Evolutionary conservation across 2,888 invertebrate species (phyloP), one percentile per base, ranked within the genome.

Genomic region (Ptychoptera contaminata): DNA sequence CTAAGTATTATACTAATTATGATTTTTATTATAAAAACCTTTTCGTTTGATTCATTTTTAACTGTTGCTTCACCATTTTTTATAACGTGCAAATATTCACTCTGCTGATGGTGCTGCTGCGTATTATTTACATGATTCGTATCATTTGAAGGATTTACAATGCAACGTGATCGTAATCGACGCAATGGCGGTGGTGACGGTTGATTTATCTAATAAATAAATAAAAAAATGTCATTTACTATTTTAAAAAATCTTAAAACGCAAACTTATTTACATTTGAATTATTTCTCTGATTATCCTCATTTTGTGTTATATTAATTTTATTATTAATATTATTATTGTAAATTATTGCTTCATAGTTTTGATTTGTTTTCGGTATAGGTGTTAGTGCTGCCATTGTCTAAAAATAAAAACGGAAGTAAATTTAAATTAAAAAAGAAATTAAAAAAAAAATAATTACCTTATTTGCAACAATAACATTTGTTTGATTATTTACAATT

Each of bases 391-490:
- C 41, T 16, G 37, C 39, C 35, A 47, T 32, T 32, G 46, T 46
- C 40, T 48, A 23, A 16, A 40, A 42, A 30, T 11, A 34, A 8
- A 16, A 7, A 42, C 38, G 9, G 2, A 37, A 16, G 5, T 12
- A 14, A 5, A 12, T 36, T 36, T 14, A 5, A 35, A 35, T 35
- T n/a, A 5, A 11, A 11, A 5, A 12, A 12, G 36, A 36, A 36
- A 36, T 14, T 5, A 12, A 14, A 12, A 14, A 14, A 12, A 11
- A 5, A 4, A 36, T 2, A 36, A 14, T 23, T 31, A 51, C 51
- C 47, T 51, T 51, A 44, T 49, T 50, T 12, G 48, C 46, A 39
- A 49, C 49, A 44, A 51, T 50, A 15, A 51, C 49, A 44, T 23
- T 23, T 23, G 23, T 23, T 7, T 23, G 23, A 23, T 23, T 23